Base-by-base conservation (phyloP, 64 coral and sea anemone genomes). In the Actinia equina region DNA sequence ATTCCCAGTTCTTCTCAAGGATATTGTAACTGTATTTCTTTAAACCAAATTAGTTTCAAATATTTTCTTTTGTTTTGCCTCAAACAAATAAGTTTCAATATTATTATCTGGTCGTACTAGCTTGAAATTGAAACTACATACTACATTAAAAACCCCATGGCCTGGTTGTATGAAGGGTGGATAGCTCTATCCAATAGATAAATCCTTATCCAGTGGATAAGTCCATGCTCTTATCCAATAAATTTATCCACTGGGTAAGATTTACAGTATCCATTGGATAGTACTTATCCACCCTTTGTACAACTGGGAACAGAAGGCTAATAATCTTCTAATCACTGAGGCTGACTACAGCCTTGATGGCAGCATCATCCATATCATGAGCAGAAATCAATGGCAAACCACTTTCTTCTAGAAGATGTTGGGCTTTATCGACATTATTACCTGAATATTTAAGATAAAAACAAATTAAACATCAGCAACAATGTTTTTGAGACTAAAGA, bases 341-440 rank as follows among this genome's bases (percentile, higher is more conserved):
- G 60, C 93, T 94, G 17, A 77, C 70, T 15, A 94, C 93, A 44
- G 85, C 88, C 60, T 94, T 94, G 30, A 58, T 83, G 13, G 93
- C 93, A 44, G 93, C 93, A 71, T 94, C 93, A 55, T 94, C 93
- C 89, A 94, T 86, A 45, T 90, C 85, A 71, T 94, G 84, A 9
- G 93, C 93, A 30, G 53, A 54, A 44, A 89, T 91, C 26, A 94
- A 61, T 65, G 93, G 93, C 53, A 94, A 83, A 43, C 89, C 93
- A 49, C 93, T 94, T 11, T 90, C 80, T n/a, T 86, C 84, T 17
- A 91, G 70, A 70, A 94, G 59, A 43, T 87, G 51, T 85, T 94
- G 89, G 8, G 93, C 93, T 22, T 63, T 85, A 71, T 87, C 80
- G 6, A 91, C 93, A 90, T 94, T 94, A 44, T 55, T 94, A 19